phyloP scores from a whole-genome alignment of 2,797 vertebrate genomes.

The Phrynocephalus vlangalii region DNA sequence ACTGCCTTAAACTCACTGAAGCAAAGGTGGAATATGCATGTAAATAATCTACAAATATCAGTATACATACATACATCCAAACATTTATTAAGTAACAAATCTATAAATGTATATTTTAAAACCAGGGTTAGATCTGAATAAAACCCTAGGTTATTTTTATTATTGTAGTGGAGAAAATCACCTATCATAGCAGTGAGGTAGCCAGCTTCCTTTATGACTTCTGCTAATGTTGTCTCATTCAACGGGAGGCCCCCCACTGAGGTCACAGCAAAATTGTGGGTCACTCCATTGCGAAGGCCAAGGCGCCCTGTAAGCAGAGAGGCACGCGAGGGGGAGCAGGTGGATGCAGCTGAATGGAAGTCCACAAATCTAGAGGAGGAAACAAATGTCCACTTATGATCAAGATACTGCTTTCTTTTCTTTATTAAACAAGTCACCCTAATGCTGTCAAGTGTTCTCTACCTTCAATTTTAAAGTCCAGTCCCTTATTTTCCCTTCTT shows the following conservation, averaged over 20 bases:
- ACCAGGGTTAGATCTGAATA: too few relatives aligned
- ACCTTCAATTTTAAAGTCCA: neutral
- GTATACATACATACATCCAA: too few relatives aligned
- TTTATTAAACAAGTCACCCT: neutral
- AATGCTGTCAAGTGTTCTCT: too few relatives aligned
- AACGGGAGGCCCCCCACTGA: conserved; percentile 91
- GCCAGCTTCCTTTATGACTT: conserved; percentile 84
- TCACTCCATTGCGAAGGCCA: conserved; percentile 91
- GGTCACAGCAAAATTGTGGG: conserved; percentile 89
- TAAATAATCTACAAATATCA: too few relatives aligned
- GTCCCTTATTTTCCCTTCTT: neutral
- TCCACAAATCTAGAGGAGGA: conserved; percentile 85
- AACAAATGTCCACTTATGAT: neutral
- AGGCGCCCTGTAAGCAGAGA: conserved; percentile 93
- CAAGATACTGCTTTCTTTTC: neutral
- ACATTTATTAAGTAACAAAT: too few relatives aligned
- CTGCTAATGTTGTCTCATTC: conserved; percentile 90
- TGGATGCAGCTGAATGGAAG: conserved; percentile 94
- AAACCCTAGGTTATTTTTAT: fast-evolving
- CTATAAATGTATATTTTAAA: too few relatives aligned
- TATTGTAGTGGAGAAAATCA: neutral
- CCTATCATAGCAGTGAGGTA: conserved; percentile 91
- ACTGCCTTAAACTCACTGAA: too few relatives aligned
- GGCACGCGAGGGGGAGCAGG: conserved; percentile 94
- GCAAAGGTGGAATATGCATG: too few relatives aligned